Percentiles rank a stretch among this genome's conserved stretches.
These are phyloP conservation scores for Recurvirostra avosetta DNA, from an alignment of 2,113 vertebrate species.

Conservation along the genomic window DNA sequence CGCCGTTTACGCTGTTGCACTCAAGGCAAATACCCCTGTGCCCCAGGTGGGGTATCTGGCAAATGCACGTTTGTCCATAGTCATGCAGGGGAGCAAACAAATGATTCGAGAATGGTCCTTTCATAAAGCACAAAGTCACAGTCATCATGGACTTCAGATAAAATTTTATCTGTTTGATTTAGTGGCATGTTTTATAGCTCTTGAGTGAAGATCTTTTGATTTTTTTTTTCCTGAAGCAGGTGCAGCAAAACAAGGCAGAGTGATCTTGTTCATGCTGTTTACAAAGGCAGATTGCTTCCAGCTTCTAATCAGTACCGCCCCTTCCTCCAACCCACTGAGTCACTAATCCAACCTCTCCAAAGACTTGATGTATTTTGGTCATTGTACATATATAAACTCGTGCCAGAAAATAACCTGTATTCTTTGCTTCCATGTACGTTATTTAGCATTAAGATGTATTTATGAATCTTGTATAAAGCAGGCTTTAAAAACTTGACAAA, in stretches of 20 bases:
- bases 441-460: background rate
- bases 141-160: rapidly evolving
- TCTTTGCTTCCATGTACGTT: background rate
- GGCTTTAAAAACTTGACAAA: background rate
- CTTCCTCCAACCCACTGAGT: background rate
- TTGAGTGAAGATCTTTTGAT: background rate
- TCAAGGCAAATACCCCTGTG: background rate
- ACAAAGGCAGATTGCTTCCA: background rate
- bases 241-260: background rate
- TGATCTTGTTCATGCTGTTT: background rate
- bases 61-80: rapidly evolving
- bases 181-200: background rate
- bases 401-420: background rate
- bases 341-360: background rate
- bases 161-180: background rate
- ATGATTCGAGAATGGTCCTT: rapidly evolving
- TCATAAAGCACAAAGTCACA: background rate
- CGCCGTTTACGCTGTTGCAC: rapidly evolving
- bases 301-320: background rate
- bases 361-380: background rate
- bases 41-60: background rate
- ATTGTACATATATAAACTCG: rapidly evolving
- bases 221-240: background rate
- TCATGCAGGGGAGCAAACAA: background rate
- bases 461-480: background rate